These are phyloP conservation scores for Drosophila peninsularis DNA, from an alignment of 2,888 invertebrate species.

Conservation along the genomic window DNA sequence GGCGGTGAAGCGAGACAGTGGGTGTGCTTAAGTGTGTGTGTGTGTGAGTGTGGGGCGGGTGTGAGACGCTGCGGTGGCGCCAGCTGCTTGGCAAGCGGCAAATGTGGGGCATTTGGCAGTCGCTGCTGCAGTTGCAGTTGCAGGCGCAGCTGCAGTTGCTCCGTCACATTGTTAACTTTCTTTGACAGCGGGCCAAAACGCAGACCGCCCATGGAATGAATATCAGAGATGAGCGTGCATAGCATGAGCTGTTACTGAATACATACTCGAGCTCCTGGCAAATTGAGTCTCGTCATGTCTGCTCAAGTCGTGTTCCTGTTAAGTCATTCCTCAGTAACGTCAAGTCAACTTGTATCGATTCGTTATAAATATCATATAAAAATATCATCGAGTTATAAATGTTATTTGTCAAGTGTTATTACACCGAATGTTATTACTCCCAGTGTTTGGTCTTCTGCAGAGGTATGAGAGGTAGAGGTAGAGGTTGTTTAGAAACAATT, in stretches of 20 bases:
- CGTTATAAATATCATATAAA: too few species aligned
- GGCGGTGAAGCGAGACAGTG: neutral
- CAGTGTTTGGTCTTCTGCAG: too few species aligned
- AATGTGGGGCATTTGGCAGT: slow-evolving; percentile 77
- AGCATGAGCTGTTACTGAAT: neutral
- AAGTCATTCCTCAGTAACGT: neutral
- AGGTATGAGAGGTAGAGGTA: too few species aligned
- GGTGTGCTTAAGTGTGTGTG: neutral
- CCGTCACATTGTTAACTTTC: slow-evolving; percentile 75
- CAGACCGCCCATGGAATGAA: slow-evolving; percentile 40
- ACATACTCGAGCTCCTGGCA: neutral
- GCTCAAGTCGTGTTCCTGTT: neutral
- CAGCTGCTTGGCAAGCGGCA: slow-evolving; percentile 63
- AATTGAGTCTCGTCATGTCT: neutral
- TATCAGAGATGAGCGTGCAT: slow-evolving; percentile 7
- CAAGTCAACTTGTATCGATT: neutral
- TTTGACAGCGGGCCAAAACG: slow-evolving; percentile 73
- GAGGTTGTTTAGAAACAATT: too few species aligned
- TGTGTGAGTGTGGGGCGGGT: neutral
- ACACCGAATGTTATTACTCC: too few species aligned
- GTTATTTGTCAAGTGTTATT: too few species aligned
- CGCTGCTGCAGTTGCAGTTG: slow-evolving; percentile 37
- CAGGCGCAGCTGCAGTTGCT: slow-evolving; percentile 43
- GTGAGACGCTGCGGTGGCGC: slow-evolving; percentile 45
- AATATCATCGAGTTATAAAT: too few species aligned